These are phyloP conservation scores for Osmerus mordax DNA, from an alignment of 2,113 vertebrate genomes.

Conservation along the genomic window DNA sequence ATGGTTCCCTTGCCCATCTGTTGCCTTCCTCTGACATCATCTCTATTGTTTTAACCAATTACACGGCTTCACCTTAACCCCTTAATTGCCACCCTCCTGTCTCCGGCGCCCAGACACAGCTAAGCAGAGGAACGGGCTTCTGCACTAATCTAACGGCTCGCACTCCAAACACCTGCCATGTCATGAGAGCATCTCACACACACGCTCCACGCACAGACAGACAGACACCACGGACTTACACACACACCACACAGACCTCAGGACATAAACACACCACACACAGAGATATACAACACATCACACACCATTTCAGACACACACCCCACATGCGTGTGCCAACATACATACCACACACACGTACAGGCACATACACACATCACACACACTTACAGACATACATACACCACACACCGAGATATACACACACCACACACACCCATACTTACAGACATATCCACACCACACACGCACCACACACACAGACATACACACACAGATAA, in stretches of 20 bases:
- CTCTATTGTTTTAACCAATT: constrained; percentile 73
- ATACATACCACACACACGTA: too few relatives aligned
- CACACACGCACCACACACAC: constrained; percentile 40
- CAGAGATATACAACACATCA: too few relatives aligned
- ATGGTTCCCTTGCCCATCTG: constrained; percentile 70
- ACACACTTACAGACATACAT: too few relatives aligned
- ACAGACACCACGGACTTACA: too few relatives aligned
- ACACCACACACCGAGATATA: too few relatives aligned
- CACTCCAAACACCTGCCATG: constrained; percentile 67
- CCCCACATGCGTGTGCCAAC: too few relatives aligned
- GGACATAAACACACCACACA: too few relatives aligned
- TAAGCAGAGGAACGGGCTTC: constrained; percentile 58
- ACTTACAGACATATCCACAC: not conserved
- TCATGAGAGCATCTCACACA: constrained; percentile 38
- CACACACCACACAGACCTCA: too few relatives aligned
- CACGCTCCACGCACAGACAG: not conserved
- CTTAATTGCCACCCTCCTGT: constrained; percentile 65
- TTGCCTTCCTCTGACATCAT: constrained; percentile 69
- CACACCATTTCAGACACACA: not conserved
- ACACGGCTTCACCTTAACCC: constrained; percentile 67
- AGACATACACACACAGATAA: constrained; percentile 10
- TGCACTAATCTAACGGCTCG: constrained; percentile 68
- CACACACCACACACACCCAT: not conserved
- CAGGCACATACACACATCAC: too few relatives aligned
- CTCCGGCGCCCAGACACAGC: constrained; percentile 50